phyloP scores from a whole-genome alignment of 64 coral and sea anemone genomes.

The Stichodactyla helianthus region DNA sequence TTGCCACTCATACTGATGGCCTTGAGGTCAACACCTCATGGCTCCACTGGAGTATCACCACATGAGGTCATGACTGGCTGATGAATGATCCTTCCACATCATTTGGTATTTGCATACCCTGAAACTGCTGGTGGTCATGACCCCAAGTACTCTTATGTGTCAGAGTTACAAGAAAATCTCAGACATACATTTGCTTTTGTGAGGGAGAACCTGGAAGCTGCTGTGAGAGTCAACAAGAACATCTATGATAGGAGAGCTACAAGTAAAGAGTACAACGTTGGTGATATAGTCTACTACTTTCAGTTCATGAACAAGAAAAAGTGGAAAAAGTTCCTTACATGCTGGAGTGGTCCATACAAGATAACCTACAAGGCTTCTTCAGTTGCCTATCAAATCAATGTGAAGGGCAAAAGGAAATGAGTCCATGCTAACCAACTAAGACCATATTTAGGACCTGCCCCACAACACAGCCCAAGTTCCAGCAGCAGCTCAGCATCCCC shows the following conservation, averaged over 20 bases:
- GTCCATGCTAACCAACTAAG: not conserved
- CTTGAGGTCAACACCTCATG: conserved; percentile 15
- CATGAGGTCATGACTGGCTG: conserved; percentile 7
- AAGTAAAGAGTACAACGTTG: not conserved
- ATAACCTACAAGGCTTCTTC: conserved; percentile 13
- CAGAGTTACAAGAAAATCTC: conserved; percentile 1
- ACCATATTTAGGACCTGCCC: too few relatives aligned
- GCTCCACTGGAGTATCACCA: conserved; percentile 2
- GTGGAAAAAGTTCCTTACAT: conserved; percentile 10
- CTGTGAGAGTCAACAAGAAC: conserved; percentile 20
- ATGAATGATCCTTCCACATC: conserved; percentile 7
- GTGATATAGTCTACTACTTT: conserved; percentile 9
- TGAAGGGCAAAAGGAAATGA: not conserved
- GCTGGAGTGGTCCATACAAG: not conserved
- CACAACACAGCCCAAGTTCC: too few relatives aligned
- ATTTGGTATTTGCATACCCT: conserved; percentile 6
- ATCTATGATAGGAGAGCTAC: not conserved
- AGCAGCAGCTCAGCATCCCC: too few relatives aligned
- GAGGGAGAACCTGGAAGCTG: conserved; percentile 6
- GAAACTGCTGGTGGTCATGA: conserved; percentile 8
- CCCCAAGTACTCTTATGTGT: not conserved
- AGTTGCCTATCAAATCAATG: conserved; percentile 8
- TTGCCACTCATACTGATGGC: conserved; percentile 2
- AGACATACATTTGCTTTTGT: conserved; percentile 18
- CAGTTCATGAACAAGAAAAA: conserved; percentile 7